Percentiles rank a stretch among this genome's conserved stretches.
Evolutionary conservation across 1,140 invertebrate genomes (phyloP).

Genomic region (Formica selysi): DNA sequence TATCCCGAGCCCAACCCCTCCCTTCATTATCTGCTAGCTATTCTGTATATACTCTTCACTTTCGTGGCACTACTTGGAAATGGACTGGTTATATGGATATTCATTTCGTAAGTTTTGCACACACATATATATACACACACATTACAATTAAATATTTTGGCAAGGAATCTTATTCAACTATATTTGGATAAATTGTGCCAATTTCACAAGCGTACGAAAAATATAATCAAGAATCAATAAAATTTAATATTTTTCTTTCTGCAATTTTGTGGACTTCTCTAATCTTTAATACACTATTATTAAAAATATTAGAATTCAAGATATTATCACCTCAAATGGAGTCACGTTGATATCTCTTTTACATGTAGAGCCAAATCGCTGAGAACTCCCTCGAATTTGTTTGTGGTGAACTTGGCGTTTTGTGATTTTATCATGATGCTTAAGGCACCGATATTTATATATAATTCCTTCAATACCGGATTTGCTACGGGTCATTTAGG

Average conservation of each 20-base stretch:
- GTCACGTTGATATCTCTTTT: slow-evolving; percentile 14
- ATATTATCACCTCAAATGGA: neutral
- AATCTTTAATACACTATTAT: neutral
- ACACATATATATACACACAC: too few relatives aligned
- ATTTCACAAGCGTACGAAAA: neutral
- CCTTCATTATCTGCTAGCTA: slow-evolving; percentile 93
- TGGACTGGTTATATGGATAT: slow-evolving; percentile 96
- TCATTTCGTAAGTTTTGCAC: slow-evolving; percentile 90
- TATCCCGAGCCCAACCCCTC: slow-evolving; percentile 93
- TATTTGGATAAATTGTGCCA: neutral
- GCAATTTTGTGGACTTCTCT: neutral
- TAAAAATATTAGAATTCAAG: neutral
- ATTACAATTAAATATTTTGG: neutral
- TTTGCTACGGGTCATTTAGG: slow-evolving; percentile 91
- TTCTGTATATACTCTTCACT: slow-evolving; percentile 93
- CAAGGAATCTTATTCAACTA: neutral
- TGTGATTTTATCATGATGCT: slow-evolving; percentile 96
- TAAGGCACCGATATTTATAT: slow-evolving; percentile 95
- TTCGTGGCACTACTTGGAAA: slow-evolving; percentile 93
- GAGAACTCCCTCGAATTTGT: slow-evolving; percentile 95
- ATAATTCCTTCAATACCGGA: slow-evolving; percentile 93
- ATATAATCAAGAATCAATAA: neutral
- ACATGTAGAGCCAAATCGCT: slow-evolving; percentile 92
- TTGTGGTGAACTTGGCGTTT: slow-evolving; percentile 95
- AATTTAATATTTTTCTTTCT: neutral